These are phyloP conservation scores for Hecatera dysodea DNA, from an alignment of 2,888 invertebrate genomes.

Conservation along the genomic window DNA sequence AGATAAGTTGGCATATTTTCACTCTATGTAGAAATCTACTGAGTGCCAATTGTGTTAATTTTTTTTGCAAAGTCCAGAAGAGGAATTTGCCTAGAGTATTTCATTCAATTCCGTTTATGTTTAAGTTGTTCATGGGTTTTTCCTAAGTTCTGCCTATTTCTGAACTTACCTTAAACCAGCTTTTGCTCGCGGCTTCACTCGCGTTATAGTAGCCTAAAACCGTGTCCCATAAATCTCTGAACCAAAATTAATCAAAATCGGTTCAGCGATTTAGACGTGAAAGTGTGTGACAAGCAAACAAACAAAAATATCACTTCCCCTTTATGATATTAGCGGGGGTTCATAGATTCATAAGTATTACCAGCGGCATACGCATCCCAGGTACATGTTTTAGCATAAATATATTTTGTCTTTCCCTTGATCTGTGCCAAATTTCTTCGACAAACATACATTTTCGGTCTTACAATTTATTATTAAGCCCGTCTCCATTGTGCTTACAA, in stretches of 20 bases:
- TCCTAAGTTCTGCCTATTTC: neutral
- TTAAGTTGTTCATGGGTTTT: too few relatives aligned
- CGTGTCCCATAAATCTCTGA: too few relatives aligned
- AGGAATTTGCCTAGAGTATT: neutral
- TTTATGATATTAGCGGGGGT: too few relatives aligned
- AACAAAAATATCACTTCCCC: too few relatives aligned
- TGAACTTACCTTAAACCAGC: neutral
- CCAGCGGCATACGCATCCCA: too few relatives aligned
- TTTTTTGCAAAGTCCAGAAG: neutral
- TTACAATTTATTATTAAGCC: neutral
- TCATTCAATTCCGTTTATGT: neutral
- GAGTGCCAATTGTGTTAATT: conserved; percentile 21
- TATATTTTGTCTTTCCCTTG: too few relatives aligned
- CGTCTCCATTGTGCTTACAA: neutral
- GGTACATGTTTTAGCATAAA: too few relatives aligned
- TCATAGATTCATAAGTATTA: too few relatives aligned
- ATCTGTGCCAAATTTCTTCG: neutral
- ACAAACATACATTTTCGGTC: neutral
- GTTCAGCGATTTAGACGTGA: too few relatives aligned
- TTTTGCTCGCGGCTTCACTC: neutral
- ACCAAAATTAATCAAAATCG: too few relatives aligned
- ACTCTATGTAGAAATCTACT: neutral
- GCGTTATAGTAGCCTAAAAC: too few relatives aligned
- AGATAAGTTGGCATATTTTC: conserved; percentile 9
- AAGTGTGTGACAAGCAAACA: too few relatives aligned